Evolutionary conservation across 2,113 vertebrate genomes (phyloP), one percentile per base, ranked within the genome.

Genomic region (Channa argus): DNA sequence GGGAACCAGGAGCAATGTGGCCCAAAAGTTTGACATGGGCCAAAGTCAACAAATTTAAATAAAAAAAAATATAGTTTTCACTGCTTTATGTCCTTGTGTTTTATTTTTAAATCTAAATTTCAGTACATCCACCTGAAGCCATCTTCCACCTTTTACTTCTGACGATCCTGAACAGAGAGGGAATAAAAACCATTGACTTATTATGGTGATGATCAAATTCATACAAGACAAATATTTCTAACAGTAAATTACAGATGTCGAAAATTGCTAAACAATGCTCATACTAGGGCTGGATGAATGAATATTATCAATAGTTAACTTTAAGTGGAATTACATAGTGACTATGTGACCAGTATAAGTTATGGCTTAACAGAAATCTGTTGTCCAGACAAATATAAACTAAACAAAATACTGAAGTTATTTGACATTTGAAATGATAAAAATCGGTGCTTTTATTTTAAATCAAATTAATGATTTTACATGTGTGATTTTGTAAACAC

Each of bases 81-180:
- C 80, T 91, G 87, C 70, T 89, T 85, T 75, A 79, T 84, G 91
- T 92, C 86, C 91, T 86, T 80, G 77, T 91, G 88, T 91, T 82
- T 86, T 85, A 71, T 82, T 74, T 80, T 91, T 88, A 81, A 88
- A 88, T 85, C 76, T 88, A 67, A 81, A 88, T 89, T 86, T 88
- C 59, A 92, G 81, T 82, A 80, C 90, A 93, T 94, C 93, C 94
- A 85, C 92, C 88, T 90, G 85, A 84, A 82, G 91, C 84, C 82
- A 88, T 90, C 94, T 95, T 92, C 86, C 84, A 96, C 86, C 92
- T 95, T 94, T 96, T 95, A 96, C 92, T 97, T 94, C 95, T 98
- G 97, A 85, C 95, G 97, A 92, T 98, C 98, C 98, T 99, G 92
- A 3, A 84, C 63, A 61, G 75, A 38, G 88, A 65, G 74, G 66